Evolutionary conservation across 2,797 vertebrate species (phyloP).

Genomic region (Nyctalus aviator): DNA sequence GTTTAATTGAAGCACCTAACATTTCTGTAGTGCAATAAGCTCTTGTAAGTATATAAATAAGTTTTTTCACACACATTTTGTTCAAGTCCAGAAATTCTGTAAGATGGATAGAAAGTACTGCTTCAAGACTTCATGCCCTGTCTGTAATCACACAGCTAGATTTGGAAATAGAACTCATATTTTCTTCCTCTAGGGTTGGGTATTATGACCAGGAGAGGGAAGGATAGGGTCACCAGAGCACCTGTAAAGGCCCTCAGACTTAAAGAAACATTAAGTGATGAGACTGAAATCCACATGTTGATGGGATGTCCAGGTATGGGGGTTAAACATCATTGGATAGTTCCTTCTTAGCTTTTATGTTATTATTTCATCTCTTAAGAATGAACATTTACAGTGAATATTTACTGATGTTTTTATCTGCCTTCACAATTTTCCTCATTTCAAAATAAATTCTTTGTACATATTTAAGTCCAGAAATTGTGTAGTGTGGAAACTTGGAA

Average conservation of each 20-base stretch:
- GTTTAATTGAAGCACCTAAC: not conserved
- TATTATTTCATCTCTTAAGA: not conserved
- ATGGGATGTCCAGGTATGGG: no score
- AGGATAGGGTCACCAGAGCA: not conserved
- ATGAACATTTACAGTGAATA: not conserved
- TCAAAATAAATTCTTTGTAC: slow-evolving; percentile 3
- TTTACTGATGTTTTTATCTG: not conserved
- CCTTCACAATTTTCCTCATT: not conserved
- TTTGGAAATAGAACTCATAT: not conserved
- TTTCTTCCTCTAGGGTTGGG: not conserved
- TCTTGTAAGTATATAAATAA: not conserved
- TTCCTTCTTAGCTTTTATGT: not conserved
- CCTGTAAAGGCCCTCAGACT: not conserved
- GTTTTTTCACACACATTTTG: not conserved
- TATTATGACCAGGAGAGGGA: not conserved
- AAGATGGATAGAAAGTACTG: not conserved
- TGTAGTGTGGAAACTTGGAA: not conserved
- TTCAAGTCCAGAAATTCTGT: not conserved
- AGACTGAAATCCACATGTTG: not conserved
- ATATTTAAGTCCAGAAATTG: not conserved
- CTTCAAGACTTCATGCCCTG: not conserved
- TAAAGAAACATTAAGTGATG: not conserved
- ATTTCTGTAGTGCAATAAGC: not conserved
- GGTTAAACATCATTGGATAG: not conserved
- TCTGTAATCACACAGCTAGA: not conserved